Base-by-base conservation (phyloP, 2,113 vertebrate genomes). In the Gallinago undulata region DNA sequence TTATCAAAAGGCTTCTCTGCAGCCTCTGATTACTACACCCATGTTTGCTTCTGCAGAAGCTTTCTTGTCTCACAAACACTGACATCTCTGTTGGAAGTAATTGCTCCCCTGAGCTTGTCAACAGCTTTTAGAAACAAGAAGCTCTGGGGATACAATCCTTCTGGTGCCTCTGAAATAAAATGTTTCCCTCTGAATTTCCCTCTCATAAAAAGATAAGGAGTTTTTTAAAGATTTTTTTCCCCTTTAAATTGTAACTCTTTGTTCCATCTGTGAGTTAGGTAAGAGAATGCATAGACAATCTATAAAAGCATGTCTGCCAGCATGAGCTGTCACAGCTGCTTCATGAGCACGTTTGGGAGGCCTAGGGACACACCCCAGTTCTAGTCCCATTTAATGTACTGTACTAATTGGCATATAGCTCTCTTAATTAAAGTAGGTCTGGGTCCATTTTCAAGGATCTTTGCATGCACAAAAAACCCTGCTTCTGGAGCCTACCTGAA, bases 71-170 rank as follows among this genome's bases (percentile, higher is more conserved):
- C 60, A 78, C 80, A 90, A 93, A 78, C 35, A 74, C 79, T 72
- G 53, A 77, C 47, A 78, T 83, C 64, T 87, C 63, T 89, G 39
- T 60, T 78, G 82, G 75, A 85, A 90, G 67, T 60, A 94, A 94
- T 93, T 90, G 55, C 64, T 89, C 72, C 68, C 79, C 72, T 93
- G 90, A 95, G 90, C 77, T 89, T 96, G 93, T 89, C 84, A 72
- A 51, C 55, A 66, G 13, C 53, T 70, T 94, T 87, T 64, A 81
- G 70, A 87, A 95, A 74, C 22, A 78, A 53, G 90, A 77, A 63
- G 37, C 59, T 93, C 64, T 91, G 53, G 72, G 68, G 94, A 91
- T 74, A 30, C 14, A 90, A 45, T 73, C 28, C 66, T 76, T 67
- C 47, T 57, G 56, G 35, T 90, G 19, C 13, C n/a, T 90, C 41